Percentiles rank a stretch among this genome's conserved stretches.
Evolutionary conservation across 2,113 vertebrate species (phyloP).

Genomic region (Gallinago media): DNA sequence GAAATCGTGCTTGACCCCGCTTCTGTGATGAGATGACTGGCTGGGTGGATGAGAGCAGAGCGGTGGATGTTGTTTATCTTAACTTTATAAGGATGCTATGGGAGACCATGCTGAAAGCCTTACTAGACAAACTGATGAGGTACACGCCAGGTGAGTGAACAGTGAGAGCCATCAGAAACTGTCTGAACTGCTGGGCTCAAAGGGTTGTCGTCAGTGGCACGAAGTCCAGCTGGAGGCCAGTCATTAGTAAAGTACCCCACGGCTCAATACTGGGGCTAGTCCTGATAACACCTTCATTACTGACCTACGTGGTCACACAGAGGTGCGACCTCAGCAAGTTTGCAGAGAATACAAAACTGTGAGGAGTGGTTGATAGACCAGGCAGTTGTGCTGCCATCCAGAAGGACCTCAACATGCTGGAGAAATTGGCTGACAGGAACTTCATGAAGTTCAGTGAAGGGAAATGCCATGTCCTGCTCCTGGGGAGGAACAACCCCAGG

Average conservation of each 20-base stretch:
- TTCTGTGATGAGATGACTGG: background rate
- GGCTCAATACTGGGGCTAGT: background rate
- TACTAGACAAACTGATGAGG: background rate
- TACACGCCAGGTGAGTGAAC: background rate
- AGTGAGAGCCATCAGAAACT: fast-evolving
- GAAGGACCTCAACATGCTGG: background rate
- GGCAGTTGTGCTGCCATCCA: background rate
- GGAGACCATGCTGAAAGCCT: background rate
- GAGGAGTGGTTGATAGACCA: background rate
- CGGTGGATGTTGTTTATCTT: background rate
- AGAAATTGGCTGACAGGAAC: background rate
- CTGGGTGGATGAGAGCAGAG: background rate
- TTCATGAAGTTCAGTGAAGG: background rate
- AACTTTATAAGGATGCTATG: background rate
- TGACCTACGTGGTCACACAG: background rate
- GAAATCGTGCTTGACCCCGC: background rate
- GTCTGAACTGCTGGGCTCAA: background rate
- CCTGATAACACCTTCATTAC: background rate
- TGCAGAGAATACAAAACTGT: background rate
- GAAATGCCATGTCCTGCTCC: background rate
- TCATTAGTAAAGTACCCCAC: background rate
- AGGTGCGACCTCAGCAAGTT: background rate
- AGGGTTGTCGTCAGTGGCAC: background rate
- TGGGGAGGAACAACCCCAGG: background rate
- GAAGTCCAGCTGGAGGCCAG: background rate